Evolutionary conservation across 35 echinoderm and acorn worm species (phyloP).

Genomic region (Acanthaster planci): DNA sequence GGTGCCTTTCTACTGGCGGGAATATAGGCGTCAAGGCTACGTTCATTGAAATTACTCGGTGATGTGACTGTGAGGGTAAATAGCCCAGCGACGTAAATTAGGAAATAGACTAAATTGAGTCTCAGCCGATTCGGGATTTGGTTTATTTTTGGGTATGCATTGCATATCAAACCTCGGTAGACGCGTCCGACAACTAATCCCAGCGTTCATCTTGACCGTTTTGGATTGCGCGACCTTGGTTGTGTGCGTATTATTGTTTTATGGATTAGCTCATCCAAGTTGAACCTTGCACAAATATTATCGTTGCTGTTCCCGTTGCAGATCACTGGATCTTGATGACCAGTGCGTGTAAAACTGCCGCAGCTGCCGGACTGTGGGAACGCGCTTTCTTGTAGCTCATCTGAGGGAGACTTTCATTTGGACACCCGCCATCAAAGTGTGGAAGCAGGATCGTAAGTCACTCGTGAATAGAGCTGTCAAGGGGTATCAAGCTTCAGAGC

Average conservation of each 20-base stretch:
- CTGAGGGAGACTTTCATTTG: neutral
- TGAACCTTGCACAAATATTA: neutral
- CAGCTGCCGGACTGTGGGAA: neutral
- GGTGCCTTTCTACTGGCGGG: no score
- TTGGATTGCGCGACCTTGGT: neutral
- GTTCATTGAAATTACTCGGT: neutral
- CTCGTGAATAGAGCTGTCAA: neutral
- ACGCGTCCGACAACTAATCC: no score
- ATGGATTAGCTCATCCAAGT: neutral
- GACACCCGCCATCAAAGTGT: slow-evolving; percentile 4
- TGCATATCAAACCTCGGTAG: no score
- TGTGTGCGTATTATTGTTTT: neutral
- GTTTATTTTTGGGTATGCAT: no score
- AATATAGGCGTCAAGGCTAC: neutral
- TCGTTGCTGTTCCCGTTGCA: no score
- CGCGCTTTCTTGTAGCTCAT: neutral
- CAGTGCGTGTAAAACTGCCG: no score
- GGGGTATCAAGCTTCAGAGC: neutral
- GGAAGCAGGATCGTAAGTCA: neutral
- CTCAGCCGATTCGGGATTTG: neutral
- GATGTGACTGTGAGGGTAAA: neutral
- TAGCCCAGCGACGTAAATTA: neutral
- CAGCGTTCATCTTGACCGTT: no score
- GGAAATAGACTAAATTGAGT: neutral
- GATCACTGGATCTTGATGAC: no score